A percentile compares a stretch with the other conserved stretches of the same genome.
phyloP scores from a whole-genome alignment of 1,140 invertebrate species.

The Macrosteles quadrilineatus region DNA sequence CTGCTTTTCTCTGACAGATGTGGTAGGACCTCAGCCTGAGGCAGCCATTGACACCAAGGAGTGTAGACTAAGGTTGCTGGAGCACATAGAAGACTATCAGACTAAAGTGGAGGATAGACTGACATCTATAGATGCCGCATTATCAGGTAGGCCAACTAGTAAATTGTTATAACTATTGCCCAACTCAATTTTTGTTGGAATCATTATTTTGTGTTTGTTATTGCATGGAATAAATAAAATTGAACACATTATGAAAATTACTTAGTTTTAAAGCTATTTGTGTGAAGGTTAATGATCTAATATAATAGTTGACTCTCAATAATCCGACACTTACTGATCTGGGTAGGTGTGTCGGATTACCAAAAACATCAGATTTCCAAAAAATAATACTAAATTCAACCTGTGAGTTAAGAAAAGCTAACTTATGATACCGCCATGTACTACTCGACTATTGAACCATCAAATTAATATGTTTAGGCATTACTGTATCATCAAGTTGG shows the following conservation, averaged over 20 bases:
- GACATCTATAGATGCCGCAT: slow-evolving; percentile 74
- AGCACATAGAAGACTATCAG: slow-evolving; percentile 76
- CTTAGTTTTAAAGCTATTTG: neutral
- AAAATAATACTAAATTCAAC: too few relatives aligned
- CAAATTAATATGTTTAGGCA: too few relatives aligned
- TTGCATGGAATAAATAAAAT: neutral
- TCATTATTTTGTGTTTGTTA: neutral
- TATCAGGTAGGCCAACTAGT: slow-evolving; percentile 58
- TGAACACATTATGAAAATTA: neutral
- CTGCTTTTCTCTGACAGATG: neutral
- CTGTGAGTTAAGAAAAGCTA: too few relatives aligned
- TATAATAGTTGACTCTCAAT: too few relatives aligned
- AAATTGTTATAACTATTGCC: neutral
- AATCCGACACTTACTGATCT: too few relatives aligned
- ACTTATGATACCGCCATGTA: too few relatives aligned
- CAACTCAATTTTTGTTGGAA: neutral
- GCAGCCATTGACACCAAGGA: slow-evolving; percentile 76
- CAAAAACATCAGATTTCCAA: too few relatives aligned
- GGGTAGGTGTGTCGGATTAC: too few relatives aligned
- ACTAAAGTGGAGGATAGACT: slow-evolving; percentile 68
- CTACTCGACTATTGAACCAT: too few relatives aligned
- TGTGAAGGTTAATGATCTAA: too few relatives aligned
- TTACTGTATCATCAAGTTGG: too few relatives aligned
- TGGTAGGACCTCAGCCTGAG: slow-evolving; percentile 66
- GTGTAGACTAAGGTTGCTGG: slow-evolving; percentile 73